Evolutionary conservation across 1,140 invertebrate genomes (phyloP), one percentile per base, ranked within the genome.

Genomic region (Ceratina australensis): DNA sequence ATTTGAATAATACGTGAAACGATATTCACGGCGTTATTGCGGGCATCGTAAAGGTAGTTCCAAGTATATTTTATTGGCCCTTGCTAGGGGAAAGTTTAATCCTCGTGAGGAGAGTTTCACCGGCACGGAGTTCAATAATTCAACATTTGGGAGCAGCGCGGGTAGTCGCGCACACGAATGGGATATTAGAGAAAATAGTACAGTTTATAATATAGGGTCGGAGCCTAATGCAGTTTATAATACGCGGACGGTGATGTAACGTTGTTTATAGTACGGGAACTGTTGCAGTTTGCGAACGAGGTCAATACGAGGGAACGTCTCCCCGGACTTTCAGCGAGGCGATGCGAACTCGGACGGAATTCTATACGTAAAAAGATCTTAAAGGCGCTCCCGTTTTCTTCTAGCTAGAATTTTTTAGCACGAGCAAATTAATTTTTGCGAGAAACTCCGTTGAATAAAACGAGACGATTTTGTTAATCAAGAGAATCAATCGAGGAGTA

Each of bases 71-170:
- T 50, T 49, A 49, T 13, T 4, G 22, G 4, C 52, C 16, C 24
- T n/a, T 20, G n/a, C 3, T 26, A 18, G 22, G 1, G 16, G 12
- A 4, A 54, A 68, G 18, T 68, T 54, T 54, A n/a, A 54, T 28
- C 5, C 65, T 28, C 65, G 18, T 12, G 47, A 54, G 49, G 64
- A 28, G n/a, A 68, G 52, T 68, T 68, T 33, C 65, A 28, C n/a
- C 18, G 12, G 24, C 24, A 15, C 18, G 1, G 10, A 68, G 65
- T 33, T 28, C 33, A 42, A 52, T 20, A 68, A 68, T 68, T 28
- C 10, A 54, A 28, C 18, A 24, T 15, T 54, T 68, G 52, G 18
- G 12, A 26, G 13, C 1, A 12, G 10, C 49, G 13, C 10, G 28
- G 2, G 3, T 16, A n/a, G n/a, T n/a, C 3, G 5, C 28, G 16